Evolutionary conservation across 35 echinoderm and acorn worm species (phyloP).

Genomic region (Lytechinus variegatus): DNA sequence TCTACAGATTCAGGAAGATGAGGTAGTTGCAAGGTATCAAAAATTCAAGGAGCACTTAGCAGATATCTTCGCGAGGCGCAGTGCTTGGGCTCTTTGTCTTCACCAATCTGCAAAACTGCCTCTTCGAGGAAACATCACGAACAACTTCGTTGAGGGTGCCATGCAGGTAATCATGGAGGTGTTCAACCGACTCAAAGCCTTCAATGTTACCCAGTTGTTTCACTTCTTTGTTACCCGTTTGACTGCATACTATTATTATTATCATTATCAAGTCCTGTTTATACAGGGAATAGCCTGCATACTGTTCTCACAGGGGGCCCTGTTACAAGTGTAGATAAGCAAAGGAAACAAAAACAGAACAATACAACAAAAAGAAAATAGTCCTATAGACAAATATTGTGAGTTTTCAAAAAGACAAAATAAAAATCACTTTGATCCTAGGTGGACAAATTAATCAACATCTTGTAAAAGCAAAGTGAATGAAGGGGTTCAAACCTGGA

Average conservation of each 20-base stretch:
- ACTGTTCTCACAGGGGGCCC: no score
- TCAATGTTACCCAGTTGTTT: not conserved
- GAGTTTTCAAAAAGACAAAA: no score
- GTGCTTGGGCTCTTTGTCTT: not conserved
- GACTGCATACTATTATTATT: not conserved
- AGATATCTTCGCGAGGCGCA: not conserved
- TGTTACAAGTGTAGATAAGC: no score
- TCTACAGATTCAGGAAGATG: not conserved
- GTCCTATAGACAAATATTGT: no score
- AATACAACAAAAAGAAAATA: no score
- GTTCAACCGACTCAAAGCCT: not conserved
- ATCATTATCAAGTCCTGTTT: no score
- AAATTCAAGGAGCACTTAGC: not conserved
- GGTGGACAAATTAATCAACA: no score
- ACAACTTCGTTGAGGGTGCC: not conserved
- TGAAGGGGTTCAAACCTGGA: no score
- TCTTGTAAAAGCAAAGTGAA: no score
- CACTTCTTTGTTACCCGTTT: not conserved
- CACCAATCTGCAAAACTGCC: not conserved
- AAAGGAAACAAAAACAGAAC: no score
- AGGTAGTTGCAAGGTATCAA: not conserved
- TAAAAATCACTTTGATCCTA: no score
- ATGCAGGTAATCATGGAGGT: not conserved
- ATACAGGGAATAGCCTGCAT: no score
- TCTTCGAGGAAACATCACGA: not conserved